Percentiles rank a stretch among this genome's conserved stretches.
These are phyloP conservation scores for Siphlonurus alternatus DNA, from an alignment of 2,888 invertebrate genomes.

Conservation along the genomic window DNA sequence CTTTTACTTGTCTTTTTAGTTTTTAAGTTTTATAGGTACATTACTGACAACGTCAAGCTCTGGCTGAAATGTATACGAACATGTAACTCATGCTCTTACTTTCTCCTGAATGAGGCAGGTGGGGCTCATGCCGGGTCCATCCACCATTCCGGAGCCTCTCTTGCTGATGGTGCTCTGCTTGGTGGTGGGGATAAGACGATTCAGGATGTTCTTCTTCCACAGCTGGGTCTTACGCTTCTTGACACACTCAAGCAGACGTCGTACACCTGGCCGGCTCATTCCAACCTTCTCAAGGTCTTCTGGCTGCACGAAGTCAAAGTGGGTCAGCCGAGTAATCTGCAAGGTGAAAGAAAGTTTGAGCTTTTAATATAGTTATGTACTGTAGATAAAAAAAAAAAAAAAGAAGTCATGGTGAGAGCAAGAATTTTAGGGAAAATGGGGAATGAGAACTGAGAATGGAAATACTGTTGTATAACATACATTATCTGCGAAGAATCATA, in stretches of 20 bases:
- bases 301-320: constrained; percentile 92
- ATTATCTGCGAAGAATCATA: too few species aligned
- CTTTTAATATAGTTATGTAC: constrained; percentile 4
- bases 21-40: too few species aligned
- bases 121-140: constrained; percentile 7
- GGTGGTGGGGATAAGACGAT: constrained; percentile 45
- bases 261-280: constrained; percentile 81
- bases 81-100: too few species aligned
- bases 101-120: constrained; percentile 19
- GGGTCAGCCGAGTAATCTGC: constrained; percentile 76
- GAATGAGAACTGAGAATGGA: too few species aligned
- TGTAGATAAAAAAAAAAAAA: not conserved
- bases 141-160: constrained; percentile 20
- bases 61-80: too few species aligned
- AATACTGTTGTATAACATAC: too few species aligned
- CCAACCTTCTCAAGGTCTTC: constrained; percentile 92
- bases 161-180: constrained; percentile 22
- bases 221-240: constrained; percentile 70
- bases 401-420: too few species aligned
- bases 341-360: too few species aligned
- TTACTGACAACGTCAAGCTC: too few species aligned
- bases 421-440: too few species aligned
- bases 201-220: constrained; percentile 67
- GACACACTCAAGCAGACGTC: constrained; percentile 79
- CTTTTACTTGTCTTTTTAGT: too few species aligned